phyloP scores from a whole-genome alignment of 1,140 invertebrate species.

The Conus betulinus region DNA sequence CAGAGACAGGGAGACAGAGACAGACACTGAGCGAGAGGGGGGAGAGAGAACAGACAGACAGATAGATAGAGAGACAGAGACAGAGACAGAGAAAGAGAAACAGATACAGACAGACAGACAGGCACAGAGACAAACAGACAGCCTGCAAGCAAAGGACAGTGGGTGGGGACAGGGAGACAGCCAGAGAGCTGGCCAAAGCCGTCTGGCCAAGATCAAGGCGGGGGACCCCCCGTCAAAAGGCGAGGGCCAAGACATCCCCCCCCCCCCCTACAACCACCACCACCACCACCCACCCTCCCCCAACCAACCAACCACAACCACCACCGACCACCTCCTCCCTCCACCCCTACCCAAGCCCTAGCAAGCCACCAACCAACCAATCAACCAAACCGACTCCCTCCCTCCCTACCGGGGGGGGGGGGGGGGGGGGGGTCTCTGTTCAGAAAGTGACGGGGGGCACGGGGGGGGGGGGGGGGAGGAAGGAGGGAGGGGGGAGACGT shows the following conservation, averaged over 20 bases:
- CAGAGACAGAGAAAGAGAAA: too few relatives aligned
- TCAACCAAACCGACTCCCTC: too few relatives aligned
- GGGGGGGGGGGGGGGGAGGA: too few relatives aligned
- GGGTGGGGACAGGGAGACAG: neutral
- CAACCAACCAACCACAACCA: neutral
- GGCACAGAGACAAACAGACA: neutral
- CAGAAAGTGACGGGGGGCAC: too few relatives aligned
- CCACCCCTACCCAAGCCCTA: too few relatives aligned
- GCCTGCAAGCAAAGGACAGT: too few relatives aligned
- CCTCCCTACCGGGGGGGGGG: too few relatives aligned
- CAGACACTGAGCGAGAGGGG: neutral
- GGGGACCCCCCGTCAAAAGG: neutral
- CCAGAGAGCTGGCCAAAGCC: neutral
- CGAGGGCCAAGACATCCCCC: neutral
- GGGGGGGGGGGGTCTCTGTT: too few relatives aligned
- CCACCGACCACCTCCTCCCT: neutral
- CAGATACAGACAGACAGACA: too few relatives aligned
- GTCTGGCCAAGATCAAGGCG: constrained; percentile 5
- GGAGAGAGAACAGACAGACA: too few relatives aligned
- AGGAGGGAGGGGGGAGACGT: neutral
- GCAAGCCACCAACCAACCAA: too few relatives aligned
- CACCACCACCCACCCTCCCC: neutral
- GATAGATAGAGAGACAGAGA: constrained; percentile 2
- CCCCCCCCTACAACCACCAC: neutral
- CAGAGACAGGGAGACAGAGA: neutral